Conservation (phyloP, 2,888 invertebrate genomes). For the Ephialtes manifestator region DNA sequence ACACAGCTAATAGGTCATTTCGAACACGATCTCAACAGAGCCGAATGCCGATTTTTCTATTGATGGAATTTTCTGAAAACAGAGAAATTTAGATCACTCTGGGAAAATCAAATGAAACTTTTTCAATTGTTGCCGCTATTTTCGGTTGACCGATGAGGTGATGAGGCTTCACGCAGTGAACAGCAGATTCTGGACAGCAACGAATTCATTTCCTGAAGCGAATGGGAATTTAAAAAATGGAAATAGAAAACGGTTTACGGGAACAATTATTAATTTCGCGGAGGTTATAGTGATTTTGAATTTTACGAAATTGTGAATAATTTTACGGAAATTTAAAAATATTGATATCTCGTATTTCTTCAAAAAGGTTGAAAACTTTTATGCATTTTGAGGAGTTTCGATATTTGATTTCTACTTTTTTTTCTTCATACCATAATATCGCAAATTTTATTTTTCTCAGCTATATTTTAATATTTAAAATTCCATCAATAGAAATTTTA, state of each 20-base stretch:
- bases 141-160: neutral
- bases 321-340: too few species aligned
- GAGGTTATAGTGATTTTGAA: too few species aligned
- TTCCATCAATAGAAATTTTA: too few species aligned
- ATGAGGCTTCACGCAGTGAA: neutral
- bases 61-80: neutral
- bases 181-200: neutral
- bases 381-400: neutral
- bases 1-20: neutral
- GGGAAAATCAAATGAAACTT: slow-evolving; percentile 20
- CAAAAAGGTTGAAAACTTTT: too few species aligned
- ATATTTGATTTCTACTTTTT: neutral
- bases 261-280: neutral
- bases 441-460: too few species aligned
- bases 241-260: neutral
- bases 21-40: neutral
- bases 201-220: neutral
- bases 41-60: neutral
- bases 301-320: too few species aligned
- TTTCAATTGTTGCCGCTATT: neutral
- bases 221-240: neutral
- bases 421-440: too few species aligned
- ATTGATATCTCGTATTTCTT: too few species aligned
- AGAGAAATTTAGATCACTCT: neutral
- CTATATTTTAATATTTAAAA: too few species aligned